Percentiles rank a stretch among this genome's conserved stretches.
Evolutionary conservation across 1,140 invertebrate genomes (phyloP).

Genomic region (Panonychus citri): DNA sequence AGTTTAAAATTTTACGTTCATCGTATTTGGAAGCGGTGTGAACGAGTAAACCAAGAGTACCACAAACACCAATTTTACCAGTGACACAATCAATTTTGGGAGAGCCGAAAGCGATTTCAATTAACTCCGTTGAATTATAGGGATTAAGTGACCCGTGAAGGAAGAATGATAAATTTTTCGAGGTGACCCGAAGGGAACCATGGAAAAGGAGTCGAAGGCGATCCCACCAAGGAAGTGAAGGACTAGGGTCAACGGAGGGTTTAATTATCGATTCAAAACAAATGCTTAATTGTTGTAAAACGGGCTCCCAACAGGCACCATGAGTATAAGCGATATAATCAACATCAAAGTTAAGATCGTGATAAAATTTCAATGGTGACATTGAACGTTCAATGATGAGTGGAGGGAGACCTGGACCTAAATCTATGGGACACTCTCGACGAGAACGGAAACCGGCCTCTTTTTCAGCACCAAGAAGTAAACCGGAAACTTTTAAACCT

Average conservation of each 20-base stretch:
- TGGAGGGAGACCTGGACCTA: conserved; percentile 27
- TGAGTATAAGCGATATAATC: conserved; percentile 22
- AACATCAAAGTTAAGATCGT: conserved; percentile 57
- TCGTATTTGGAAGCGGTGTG: conserved; percentile 95
- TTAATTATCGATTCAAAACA: conserved; percentile 42
- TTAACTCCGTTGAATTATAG: conserved; percentile 94
- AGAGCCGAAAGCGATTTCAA: conserved; percentile 85
- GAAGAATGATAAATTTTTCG: conserved; percentile 58
- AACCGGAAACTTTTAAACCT: conserved; percentile 62
- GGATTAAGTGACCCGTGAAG: conserved; percentile 87
- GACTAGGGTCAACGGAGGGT: conserved; percentile 76
- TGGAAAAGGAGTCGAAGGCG: conserved; percentile 79
- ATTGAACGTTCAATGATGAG: conserved; percentile 41
- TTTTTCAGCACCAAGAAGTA: conserved; percentile 68
- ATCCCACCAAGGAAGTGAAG: conserved; percentile 87
- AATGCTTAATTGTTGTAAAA: conserved; percentile 50
- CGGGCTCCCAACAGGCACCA: conserved; percentile 95
- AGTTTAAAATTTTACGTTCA: conserved; percentile 69
- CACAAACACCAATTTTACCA: conserved; percentile 60
- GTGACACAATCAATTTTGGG: conserved; percentile 86
- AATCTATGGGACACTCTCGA: conserved; percentile 24
- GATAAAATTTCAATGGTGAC: conserved; percentile 86
- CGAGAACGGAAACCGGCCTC: conserved; percentile 46
- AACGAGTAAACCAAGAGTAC: conserved; percentile 63
- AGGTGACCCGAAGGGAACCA: conserved; percentile 63